Base-by-base conservation (phyloP, 2,113 vertebrate genomes). In the Chionomys nivalis region DNA sequence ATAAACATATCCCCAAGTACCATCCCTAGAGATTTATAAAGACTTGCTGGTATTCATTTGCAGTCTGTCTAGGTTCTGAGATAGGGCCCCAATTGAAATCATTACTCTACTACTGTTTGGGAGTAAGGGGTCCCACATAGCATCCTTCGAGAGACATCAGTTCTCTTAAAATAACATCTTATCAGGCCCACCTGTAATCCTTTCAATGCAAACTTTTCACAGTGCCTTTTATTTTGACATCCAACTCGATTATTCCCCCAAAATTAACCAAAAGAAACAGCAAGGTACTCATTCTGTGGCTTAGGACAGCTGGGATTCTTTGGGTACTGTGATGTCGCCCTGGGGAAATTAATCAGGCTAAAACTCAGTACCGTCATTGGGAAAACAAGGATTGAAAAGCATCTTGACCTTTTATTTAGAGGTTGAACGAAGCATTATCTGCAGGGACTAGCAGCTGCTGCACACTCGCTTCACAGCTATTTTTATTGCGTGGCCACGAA, bases 301-400 rank as follows among this genome's bases (percentile, higher is more conserved):
- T 14, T 14, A 73, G 61, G 39, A 36, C 83, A 87, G 87, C 0
- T 55, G 33, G n/a, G 31, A 42, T 58, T 76, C 24, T 23, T 89
- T 39, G n/a, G n/a, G 70, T 73, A 19, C 4, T 95, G 61, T 28
- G 58, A 10, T 87, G 65, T 76, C 58, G 26, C 66, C 87, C 92
- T 63, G 42, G 76, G 21, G n/a, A 63, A 89, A 33, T 91, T 33
- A 72, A 70, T 91, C 73, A 58, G 0, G n/a, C 31, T 87, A 86
- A 73, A 49, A 10, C 42, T 96, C 58, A 76, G 36, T 63, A 65
- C n/a, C 47, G 82, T 33, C 13, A 63, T 66, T 77, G 31, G 36
- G 72, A 92, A 95, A 86, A 79, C 0, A 88, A 28, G n/a, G 87
- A 94, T 94, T 72, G 33, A 90, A 55, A 83, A 82, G 23, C 83